Percentiles rank a stretch among this genome's conserved stretches.
Evolutionary conservation across 1,140 invertebrate species (phyloP).

Genomic region (Leptinotarsa defecta): DNA sequence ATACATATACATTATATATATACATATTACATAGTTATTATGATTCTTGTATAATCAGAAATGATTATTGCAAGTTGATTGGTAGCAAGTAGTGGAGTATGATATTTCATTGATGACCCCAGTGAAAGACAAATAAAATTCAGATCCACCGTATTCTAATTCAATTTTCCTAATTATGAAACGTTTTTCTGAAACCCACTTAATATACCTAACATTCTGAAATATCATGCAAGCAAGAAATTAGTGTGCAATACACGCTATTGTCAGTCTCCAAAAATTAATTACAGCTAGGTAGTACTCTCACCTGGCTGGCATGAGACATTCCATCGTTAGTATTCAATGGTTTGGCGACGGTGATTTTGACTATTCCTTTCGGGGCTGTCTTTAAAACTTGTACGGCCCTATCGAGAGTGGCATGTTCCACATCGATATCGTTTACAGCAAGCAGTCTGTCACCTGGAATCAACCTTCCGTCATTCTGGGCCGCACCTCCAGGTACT

Average conservation of each 20-base stretch:
- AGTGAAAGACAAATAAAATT: no score
- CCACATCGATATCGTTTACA: conserved; percentile 80
- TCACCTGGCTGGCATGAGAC: conserved; percentile 63
- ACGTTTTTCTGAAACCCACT: background rate
- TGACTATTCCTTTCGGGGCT: conserved; percentile 77
- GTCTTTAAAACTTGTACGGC: conserved; percentile 83
- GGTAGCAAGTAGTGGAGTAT: no score
- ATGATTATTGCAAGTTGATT: no score
- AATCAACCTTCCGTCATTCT: conserved; percentile 77
- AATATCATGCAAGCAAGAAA: background rate
- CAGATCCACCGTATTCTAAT: no score
- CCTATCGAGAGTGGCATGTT: conserved; percentile 75
- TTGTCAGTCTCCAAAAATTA: no score
- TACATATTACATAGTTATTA: no score
- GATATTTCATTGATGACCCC: no score
- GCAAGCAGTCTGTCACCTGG: conserved; percentile 85
- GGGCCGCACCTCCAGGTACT: conserved; percentile 83
- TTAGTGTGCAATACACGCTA: no score
- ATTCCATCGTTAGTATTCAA: conserved; percentile 72
- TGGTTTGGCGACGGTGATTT: conserved; percentile 85
- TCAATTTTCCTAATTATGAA: background rate
- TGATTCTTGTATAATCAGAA: no score
- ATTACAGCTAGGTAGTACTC: conserved; percentile 19
- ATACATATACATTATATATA: no score
- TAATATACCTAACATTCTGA: background rate